Percentiles rank a stretch among this genome's conserved stretches.
phyloP scores from a whole-genome alignment of 23 tunicate species.

The Styela plicata region DNA sequence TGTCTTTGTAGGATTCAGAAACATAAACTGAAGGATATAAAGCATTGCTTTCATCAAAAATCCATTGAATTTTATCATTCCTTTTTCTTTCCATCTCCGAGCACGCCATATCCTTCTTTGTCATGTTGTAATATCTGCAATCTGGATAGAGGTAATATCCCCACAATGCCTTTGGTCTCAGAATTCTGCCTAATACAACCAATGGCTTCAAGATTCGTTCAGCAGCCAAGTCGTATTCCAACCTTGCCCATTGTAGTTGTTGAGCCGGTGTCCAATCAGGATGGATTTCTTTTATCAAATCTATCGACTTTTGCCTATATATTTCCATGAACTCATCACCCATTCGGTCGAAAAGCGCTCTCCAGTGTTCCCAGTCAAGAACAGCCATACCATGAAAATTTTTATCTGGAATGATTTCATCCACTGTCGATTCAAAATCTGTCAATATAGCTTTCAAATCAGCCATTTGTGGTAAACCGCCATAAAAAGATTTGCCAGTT shows the following conservation, averaged over 20 bases:
- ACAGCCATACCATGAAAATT: conserved; percentile 78
- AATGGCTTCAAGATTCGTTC: conserved; percentile 56
- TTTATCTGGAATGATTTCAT: conserved; percentile 55
- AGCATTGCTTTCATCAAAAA: conserved; percentile 79
- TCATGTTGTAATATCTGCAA: conserved; percentile 65
- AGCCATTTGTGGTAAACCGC: conserved; percentile 91
- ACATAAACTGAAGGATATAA: conserved; percentile 93
- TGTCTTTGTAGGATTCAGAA: conserved; percentile 57
- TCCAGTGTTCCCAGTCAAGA: conserved; percentile 97
- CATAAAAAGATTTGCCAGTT: conserved; percentile 66
- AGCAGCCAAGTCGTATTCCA: conserved; percentile 79
- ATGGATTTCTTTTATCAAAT: conserved; percentile 56
- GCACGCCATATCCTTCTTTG: conserved; percentile 59
- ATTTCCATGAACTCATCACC: conserved; percentile 52
- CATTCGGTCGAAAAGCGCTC: conserved; percentile 56
- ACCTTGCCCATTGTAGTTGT: conserved; percentile 39
- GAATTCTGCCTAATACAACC: conserved; percentile 30
- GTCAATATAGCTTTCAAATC: conserved; percentile 53
- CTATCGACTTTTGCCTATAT: conserved; percentile 67
- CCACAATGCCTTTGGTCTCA: conserved; percentile 95
- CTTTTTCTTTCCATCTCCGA: conserved; percentile 6
- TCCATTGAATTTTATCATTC: conserved; percentile 84
- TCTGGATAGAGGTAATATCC: conserved; percentile 96
- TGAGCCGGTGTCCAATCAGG: conserved; percentile 54
- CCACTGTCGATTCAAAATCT: conserved; percentile 39